A percentile compares a stretch with the other conserved stretches of the same genome.
Evolutionary conservation across 2,797 vertebrate genomes (phyloP).

Genomic region (Tolypeutes matacus): DNA sequence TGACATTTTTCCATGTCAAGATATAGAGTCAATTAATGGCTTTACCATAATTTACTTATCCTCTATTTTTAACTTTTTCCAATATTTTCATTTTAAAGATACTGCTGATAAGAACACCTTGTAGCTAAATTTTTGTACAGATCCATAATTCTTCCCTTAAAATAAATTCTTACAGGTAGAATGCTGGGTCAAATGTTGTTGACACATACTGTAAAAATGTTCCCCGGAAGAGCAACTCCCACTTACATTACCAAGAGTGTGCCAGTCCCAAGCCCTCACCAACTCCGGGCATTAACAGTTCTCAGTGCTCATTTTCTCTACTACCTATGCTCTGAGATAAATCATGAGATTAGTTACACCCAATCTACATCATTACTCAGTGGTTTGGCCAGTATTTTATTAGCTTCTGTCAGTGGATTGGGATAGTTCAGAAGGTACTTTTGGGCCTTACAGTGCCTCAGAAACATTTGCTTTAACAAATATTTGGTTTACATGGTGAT

Average conservation of each 20-base stretch:
- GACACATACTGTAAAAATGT: conserved; percentile 28
- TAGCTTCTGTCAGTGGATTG: conserved; percentile 21
- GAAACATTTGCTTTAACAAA: conserved; percentile 48
- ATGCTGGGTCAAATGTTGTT: neutral
- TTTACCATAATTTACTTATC: conserved; percentile 15
- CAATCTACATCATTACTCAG: neutral
- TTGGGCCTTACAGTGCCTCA: neutral
- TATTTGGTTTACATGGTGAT: neutral
- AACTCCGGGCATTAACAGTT: neutral
- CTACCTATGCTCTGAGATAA: neutral
- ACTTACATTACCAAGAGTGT: neutral
- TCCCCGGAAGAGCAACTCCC: neutral
- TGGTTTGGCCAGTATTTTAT: conserved; percentile 16
- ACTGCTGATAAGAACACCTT: conserved; percentile 17
- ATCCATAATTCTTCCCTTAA: conserved; percentile 19
- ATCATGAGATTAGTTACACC: neutral
- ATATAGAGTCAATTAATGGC: conserved; percentile 12
- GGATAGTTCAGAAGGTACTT: neutral
- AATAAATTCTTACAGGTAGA: conserved; percentile 21
- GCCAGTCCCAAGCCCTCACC: neutral
- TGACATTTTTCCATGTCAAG: conserved; percentile 27
- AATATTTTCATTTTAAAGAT: conserved; percentile 59
- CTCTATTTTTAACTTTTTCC: neutral
- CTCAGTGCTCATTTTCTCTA: neutral
- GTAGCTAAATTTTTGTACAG: conserved; percentile 38